These are phyloP conservation scores for Stenotaenia linearis DNA, from an alignment of 2,888 invertebrate genomes.

Conservation along the genomic window DNA sequence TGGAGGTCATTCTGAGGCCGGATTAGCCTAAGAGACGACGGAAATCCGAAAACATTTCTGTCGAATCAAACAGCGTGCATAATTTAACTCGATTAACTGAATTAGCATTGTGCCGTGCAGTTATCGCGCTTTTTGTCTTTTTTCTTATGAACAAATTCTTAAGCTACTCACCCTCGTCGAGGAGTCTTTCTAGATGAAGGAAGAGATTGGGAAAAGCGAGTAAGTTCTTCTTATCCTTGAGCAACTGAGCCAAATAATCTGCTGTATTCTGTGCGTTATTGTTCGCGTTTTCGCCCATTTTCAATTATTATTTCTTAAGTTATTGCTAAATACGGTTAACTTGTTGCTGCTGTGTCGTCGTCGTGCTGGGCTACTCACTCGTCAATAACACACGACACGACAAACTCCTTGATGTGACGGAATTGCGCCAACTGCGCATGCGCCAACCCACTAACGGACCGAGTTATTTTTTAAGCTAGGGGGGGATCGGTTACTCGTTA, in stretches of 20 bases:
- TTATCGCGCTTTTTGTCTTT: background rate
- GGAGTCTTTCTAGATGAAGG: conserved; percentile 95
- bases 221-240: conserved; percentile 99
- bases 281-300: conserved; percentile 36
- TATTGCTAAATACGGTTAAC: conserved; percentile 19
- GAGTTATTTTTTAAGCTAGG: background rate
- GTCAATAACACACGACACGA: conserved; percentile 22
- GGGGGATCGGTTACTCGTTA: background rate
- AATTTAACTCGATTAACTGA: conserved; percentile 7
- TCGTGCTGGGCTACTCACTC: conserved; percentile 22
- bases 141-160: background rate
- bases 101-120: background rate
- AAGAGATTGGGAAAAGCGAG: conserved; percentile 99
- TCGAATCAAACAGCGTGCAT: conserved; percentile 21
- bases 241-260: conserved; percentile 98
- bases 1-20: conserved; percentile 19
- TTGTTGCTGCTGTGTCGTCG: conserved; percentile 1
- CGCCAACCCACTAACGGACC: background rate
- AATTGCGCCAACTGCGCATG: background rate
- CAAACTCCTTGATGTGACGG: conserved; percentile 9
- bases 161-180: conserved; percentile 90
- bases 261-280: conserved; percentile 88
- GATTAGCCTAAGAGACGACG: conserved; percentile 24
- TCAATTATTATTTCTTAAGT: background rate
- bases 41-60: conserved; percentile 15